phyloP scores from a whole-genome alignment of 2,113 vertebrate genomes.

The Dermatemys mawii region DNA sequence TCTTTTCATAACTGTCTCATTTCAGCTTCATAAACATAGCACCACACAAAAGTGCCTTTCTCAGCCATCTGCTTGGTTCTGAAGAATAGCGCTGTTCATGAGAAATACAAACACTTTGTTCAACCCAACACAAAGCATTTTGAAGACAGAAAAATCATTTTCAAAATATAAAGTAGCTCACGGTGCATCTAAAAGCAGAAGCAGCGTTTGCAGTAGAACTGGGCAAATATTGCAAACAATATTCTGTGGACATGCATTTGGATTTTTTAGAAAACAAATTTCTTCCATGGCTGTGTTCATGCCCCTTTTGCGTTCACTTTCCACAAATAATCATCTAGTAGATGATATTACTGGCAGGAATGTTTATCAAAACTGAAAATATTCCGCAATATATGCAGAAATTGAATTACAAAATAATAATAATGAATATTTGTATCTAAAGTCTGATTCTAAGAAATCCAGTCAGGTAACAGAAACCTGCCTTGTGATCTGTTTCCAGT shows the following conservation, averaged over 20 bases:
- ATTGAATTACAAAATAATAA: conserved; percentile 11
- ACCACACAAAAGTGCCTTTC: neutral
- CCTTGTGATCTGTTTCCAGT: conserved; percentile 11
- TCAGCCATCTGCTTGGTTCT: neutral
- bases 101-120: neutral
- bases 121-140: neutral
- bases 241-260: neutral
- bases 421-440: fast-evolving
- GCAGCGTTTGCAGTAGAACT: neutral
- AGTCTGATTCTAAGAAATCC: neutral
- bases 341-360: conserved; percentile 36
- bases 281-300: neutral
- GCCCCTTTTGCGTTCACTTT: neutral
- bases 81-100: neutral
- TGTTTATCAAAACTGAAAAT: conserved; percentile 31
- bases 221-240: neutral
- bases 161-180: neutral
- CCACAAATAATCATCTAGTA: conserved; percentile 11
- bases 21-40: neutral
- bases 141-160: conserved; percentile 6
- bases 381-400: conserved; percentile 20
- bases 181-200: neutral
- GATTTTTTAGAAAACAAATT: neutral
- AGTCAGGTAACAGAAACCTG: conserved; percentile 21
- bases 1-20: neutral